phyloP scores from a whole-genome alignment of 2,888 invertebrate species.

The Aphidius colemani region DNA sequence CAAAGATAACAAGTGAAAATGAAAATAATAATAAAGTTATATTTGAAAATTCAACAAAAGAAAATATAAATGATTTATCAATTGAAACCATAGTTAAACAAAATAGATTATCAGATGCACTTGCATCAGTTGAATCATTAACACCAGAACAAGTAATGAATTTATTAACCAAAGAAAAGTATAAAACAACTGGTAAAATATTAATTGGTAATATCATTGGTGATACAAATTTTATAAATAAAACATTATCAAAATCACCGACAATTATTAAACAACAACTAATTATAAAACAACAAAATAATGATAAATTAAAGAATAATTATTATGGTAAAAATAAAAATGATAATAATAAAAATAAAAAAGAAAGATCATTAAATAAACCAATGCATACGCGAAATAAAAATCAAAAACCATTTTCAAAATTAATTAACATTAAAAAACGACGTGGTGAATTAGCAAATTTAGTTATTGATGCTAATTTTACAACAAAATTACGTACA shows the following conservation, averaged over 20 bases:
- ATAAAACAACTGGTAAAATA: conserved; percentile 51
- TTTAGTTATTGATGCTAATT: conserved; percentile 51
- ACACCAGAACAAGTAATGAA: conserved; percentile 52
- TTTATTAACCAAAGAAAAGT: conserved; percentile 48
- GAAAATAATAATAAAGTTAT: neutral
- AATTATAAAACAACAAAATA: conserved; percentile 7
- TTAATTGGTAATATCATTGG: conserved; percentile 55
- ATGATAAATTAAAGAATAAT: neutral
- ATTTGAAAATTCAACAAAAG: neutral
- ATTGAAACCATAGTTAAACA: conserved; percentile 9
- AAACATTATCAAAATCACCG: conserved; percentile 1
- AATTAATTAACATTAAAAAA: conserved; percentile 36
- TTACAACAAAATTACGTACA: conserved; percentile 38
- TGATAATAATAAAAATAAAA: conserved; percentile 24
- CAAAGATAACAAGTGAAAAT: neutral
- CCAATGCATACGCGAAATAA: conserved; percentile 21
- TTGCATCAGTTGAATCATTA: conserved; percentile 39
- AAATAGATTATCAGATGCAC: conserved; percentile 14
- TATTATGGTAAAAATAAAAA: conserved; percentile 14
- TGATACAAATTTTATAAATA: conserved; percentile 30
- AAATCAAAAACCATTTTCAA: conserved; percentile 28
- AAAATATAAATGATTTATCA: conserved; percentile 1
- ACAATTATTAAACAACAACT: neutral
- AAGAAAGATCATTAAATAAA: conserved; percentile 25
- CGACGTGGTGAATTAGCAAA: conserved; percentile 50